phyloP scores from a whole-genome alignment of 1,140 invertebrate genomes.

The Drosophila dunni region DNA sequence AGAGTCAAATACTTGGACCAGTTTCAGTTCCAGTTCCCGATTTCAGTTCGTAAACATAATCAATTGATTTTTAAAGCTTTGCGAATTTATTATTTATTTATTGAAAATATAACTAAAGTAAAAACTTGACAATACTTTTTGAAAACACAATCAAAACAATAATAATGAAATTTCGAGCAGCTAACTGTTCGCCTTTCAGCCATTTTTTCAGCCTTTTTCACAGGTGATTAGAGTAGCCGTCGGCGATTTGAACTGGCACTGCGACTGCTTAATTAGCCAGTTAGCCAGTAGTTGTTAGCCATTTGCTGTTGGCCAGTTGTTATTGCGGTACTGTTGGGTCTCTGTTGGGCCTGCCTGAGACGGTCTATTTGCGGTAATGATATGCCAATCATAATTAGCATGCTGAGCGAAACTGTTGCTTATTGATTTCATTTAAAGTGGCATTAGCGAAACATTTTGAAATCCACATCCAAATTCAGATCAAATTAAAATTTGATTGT shows the following conservation, averaged over 20 bases:
- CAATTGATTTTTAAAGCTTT: no score
- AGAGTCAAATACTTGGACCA: no score
- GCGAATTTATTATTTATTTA: neutral
- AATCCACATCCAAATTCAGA: constrained; percentile 47
- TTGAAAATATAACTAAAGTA: no score
- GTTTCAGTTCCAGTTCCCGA: no score
- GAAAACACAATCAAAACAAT: neutral
- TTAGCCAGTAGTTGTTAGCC: neutral
- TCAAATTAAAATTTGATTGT: constrained; percentile 47
- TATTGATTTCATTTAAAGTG: constrained; percentile 73
- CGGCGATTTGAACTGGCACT: constrained; percentile 40
- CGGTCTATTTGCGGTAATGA: constrained; percentile 62
- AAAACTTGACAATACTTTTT: no score
- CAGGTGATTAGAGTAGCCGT: constrained; percentile 71
- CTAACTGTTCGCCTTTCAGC: constrained; percentile 36
- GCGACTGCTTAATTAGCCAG: constrained; percentile 67
- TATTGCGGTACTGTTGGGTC: constrained; percentile 2
- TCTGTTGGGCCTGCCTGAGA: neutral
- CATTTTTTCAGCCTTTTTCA: constrained; percentile 69
- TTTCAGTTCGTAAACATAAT: neutral
- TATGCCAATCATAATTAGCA: constrained; percentile 78
- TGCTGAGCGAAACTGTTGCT: constrained; percentile 55
- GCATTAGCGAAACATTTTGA: constrained; percentile 65
- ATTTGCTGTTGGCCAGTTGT: neutral
- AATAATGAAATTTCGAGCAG: neutral